These are phyloP conservation scores for Cromileptes altivelis DNA, from an alignment of 2,113 vertebrate genomes.

Conservation along the genomic window DNA sequence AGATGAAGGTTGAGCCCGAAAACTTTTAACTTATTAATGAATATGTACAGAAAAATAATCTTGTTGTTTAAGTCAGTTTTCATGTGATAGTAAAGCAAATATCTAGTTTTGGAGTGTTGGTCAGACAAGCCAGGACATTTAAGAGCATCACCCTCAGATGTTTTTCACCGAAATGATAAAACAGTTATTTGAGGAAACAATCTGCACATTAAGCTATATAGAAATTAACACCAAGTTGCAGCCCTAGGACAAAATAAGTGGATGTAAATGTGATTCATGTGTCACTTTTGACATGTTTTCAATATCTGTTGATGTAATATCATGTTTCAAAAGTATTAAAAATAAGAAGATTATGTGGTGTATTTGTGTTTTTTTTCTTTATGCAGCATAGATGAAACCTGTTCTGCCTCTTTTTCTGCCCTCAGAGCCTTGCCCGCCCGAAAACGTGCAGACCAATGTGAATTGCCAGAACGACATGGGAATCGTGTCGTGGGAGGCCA, in stretches of 20 bases:
- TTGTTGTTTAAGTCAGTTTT: not conserved
- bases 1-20: not conserved
- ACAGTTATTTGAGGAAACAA: not conserved
- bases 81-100: not conserved
- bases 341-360: not conserved
- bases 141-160: not conserved
- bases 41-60: too few relatives aligned
- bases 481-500: constrained; percentile 80
- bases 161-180: not conserved
- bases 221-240: not conserved
- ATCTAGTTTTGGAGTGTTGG: not conserved
- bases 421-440: constrained; percentile 84
- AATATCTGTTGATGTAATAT: not conserved
- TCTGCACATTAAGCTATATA: not conserved
- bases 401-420: constrained; percentile 2
- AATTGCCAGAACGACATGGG: constrained; percentile 49
- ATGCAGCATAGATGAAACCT: not conserved
- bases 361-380: not conserved
- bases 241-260: not conserved
- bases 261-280: not conserved
- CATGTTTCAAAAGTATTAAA: not conserved
- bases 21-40: not conserved
- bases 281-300: not conserved
- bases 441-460: constrained; percentile 55
- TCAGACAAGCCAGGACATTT: not conserved